Evolutionary conservation across 1,140 invertebrate species (phyloP).

Genomic region (Trachymyrmex cornetzi): DNA sequence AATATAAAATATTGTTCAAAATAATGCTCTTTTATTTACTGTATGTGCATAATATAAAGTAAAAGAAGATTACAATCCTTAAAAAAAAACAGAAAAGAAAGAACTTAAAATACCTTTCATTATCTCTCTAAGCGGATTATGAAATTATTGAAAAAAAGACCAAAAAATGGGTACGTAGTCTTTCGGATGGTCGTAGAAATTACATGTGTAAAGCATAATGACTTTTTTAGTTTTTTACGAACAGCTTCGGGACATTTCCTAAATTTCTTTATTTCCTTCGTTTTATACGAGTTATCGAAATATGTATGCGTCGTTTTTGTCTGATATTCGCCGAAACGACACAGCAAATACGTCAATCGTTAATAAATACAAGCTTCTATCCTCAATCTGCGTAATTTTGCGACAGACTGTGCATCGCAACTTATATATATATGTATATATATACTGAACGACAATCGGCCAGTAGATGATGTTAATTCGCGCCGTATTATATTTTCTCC

Average conservation of each 20-base stretch:
- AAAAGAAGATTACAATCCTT: neutral
- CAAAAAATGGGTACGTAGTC: neutral
- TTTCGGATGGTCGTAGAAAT: constrained; percentile 3
- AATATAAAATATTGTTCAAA: constrained; percentile 1
- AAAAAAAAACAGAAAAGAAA: neutral
- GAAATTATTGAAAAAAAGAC: neutral
- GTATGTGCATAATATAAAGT: neutral
- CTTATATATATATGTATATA: too few species aligned
- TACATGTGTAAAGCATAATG: neutral
- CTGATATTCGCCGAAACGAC: neutral
- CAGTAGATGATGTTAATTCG: constrained; percentile 35
- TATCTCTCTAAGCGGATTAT: constrained; percentile 22
- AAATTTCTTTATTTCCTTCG: neutral
- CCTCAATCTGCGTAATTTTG: constrained; percentile 1
- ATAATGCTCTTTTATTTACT: constrained; percentile 12
- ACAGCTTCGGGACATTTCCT: neutral
- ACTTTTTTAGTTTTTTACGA: neutral
- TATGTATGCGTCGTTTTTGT: neutral
- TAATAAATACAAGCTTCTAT: constrained; percentile 9
- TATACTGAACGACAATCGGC: neutral
- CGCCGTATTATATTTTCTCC: constrained; percentile 28
- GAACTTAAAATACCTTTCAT: constrained; percentile 2
- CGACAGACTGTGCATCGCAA: neutral
- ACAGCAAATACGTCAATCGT: neutral
- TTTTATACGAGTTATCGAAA: neutral